phyloP scores from a whole-genome alignment of 2,113 vertebrate genomes.

The Hepsetus odoe region DNA sequence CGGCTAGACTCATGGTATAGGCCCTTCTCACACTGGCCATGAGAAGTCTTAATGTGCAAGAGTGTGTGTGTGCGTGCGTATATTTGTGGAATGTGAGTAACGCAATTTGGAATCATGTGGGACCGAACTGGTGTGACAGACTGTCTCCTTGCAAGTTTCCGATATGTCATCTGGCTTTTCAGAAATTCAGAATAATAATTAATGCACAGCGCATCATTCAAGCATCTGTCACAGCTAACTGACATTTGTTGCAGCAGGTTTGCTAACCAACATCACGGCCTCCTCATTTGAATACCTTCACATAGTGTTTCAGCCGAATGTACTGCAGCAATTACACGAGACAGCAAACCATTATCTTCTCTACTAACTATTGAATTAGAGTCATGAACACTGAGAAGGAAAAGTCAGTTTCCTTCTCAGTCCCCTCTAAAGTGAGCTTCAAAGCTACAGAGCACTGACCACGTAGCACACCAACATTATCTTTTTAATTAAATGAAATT shows the following conservation, averaged over 20 bases:
- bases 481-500: too few relatives aligned
- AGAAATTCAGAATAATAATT: conserved; percentile 1
- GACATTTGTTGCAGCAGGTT: not conserved
- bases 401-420: too few relatives aligned
- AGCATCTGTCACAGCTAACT: not conserved
- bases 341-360: not conserved
- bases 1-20: conserved; percentile 8
- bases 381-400: too few relatives aligned
- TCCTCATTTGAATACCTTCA: conserved; percentile 3
- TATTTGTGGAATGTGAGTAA: conserved; percentile 7
- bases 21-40: conserved; percentile 15
- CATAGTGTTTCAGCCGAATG: not conserved
- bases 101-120: conserved; percentile 24
- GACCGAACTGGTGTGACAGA: conserved; percentile 2
- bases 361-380: not conserved
- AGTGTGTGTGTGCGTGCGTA: not conserved
- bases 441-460: too few relatives aligned
- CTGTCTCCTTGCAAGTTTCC: not conserved
- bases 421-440: too few relatives aligned
- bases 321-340: not conserved
- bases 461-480: too few relatives aligned
- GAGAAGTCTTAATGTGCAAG: too few relatives aligned
- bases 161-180: conserved; percentile 12
- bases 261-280: not conserved
- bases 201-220: conserved; percentile 15